Evolutionary conservation across 2,888 invertebrate genomes (phyloP).

Genomic region (Trissolcus brochymenae): DNA sequence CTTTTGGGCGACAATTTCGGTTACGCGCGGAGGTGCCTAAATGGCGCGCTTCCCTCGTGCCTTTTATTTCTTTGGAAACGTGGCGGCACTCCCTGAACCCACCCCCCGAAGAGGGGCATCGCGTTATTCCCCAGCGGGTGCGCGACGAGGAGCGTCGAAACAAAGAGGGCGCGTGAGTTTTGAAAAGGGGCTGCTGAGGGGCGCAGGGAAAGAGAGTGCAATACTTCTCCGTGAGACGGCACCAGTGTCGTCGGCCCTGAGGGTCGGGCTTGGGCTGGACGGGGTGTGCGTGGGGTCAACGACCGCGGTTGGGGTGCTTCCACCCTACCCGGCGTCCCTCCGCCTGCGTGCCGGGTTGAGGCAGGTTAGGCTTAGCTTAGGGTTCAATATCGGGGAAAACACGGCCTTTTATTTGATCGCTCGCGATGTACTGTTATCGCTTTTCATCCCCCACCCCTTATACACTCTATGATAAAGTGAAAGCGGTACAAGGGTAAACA

Average conservation of each 20-base stretch:
- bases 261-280: constrained; percentile 71
- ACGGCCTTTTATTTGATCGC: constrained; percentile 72
- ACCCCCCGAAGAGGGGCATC: constrained; percentile 11
- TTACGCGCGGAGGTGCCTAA: constrained; percentile 41
- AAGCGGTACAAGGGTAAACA: constrained; percentile 38
- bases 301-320: constrained; percentile 74
- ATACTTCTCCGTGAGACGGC: constrained; percentile 73
- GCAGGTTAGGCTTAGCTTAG: constrained; percentile 74
- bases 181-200: constrained; percentile 66
- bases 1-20: constrained; percentile 41
- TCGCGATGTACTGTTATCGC: constrained; percentile 58
- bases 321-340: constrained; percentile 63
- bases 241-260: constrained; percentile 73
- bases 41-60: constrained; percentile 34
- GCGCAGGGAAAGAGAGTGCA: constrained; percentile 57
- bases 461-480: constrained; percentile 25
- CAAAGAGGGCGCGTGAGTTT: constrained; percentile 61
- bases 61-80: constrained; percentile 48
- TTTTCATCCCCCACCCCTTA: constrained; percentile 29
- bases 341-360: constrained; percentile 69
- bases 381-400: constrained; percentile 73
- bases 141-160: constrained; percentile 26
- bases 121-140: constrained; percentile 24
- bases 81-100: constrained; percentile 14
- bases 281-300: constrained; percentile 73